These are phyloP conservation scores for Hirudinaria manillensis DNA, from an alignment of 2,888 invertebrate genomes.

Conservation along the genomic window DNA sequence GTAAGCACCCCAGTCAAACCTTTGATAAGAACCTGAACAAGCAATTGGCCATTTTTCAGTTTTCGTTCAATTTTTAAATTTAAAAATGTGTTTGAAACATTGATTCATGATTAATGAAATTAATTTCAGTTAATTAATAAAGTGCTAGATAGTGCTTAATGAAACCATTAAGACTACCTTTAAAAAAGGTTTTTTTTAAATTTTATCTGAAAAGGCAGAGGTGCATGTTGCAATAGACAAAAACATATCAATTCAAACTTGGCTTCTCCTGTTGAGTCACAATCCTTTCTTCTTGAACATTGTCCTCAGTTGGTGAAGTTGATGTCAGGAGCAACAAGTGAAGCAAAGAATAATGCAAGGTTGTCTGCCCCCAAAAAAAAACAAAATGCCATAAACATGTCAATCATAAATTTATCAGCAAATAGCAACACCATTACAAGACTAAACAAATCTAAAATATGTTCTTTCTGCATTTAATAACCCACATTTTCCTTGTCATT, in stretches of 20 bases:
- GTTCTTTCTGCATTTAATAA: neutral
- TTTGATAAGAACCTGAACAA: neutral
- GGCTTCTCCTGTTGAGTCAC: neutral
- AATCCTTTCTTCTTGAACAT: neutral
- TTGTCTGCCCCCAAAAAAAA: neutral
- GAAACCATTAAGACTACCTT: too few species aligned
- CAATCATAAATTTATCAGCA: neutral
- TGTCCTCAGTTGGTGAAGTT: neutral
- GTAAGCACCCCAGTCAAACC: constrained; percentile 1
- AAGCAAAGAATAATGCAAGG: neutral
- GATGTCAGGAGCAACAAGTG: constrained; percentile 1
- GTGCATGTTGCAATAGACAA: neutral
- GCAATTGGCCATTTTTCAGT: too few species aligned
- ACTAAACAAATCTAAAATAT: neutral
- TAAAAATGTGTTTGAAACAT: too few species aligned
- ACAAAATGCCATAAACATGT: neutral
- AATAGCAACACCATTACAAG: neutral
- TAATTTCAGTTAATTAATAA: too few species aligned
- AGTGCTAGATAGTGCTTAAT: too few species aligned
- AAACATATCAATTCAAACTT: neutral
- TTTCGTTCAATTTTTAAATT: too few species aligned
- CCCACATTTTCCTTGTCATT: neutral
- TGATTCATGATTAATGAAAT: too few species aligned
- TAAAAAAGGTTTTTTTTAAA: too few species aligned
- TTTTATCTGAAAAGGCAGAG: too few species aligned